Base-by-base conservation (phyloP, 2,888 invertebrate species). In the Ptychoptera albimana region DNA sequence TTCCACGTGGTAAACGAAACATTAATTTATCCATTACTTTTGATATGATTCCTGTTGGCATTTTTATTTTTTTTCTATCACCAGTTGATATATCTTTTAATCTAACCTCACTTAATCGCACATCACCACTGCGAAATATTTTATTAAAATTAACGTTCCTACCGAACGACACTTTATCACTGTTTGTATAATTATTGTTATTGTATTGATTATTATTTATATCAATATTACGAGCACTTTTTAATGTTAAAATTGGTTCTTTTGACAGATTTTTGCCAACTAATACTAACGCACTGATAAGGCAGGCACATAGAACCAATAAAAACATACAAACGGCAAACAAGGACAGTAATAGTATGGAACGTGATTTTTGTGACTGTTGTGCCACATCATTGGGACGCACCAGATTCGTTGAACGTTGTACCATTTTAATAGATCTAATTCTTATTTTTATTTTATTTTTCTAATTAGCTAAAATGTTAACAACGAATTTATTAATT, bases 1-100 rank as follows among this genome's bases (percentile, higher is more conserved):
- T 67, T 40, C 72, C 68, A 8, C 63, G 60, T 1, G 80, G 74
- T 41, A 84, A 61, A 37, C 81, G 71, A 50, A 66, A 70, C 12
- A 59, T 55, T 37, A 68, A 47, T 36, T 64, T 59, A 1, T 60
- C 48, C 13, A 62, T 49, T 10, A 60, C 50, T 46, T 61, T 61
- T 13, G 63, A 64, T n/a, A 58, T 54, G 29, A 55, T 53, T 49
- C 53, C 53, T 9, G 57, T 48, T 45, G 55, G 30, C 12, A 38
- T 38, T 35, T 38, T 37, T 5, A 13, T 30, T 14, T 10, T 37
- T 31, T 13, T 13, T 12, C 13, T 40, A 10, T 32, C 11, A 35
- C 2, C 11, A 14, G 15, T 30, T 10, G 30, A 30, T 14, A 23
- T n/a, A 13, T 42, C 16, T 29, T 29, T 30, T 37, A 37, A 37